Evolutionary conservation across 2,888 invertebrate species (phyloP), one percentile per base, ranked within the genome.

Genomic region (Lithosia quadra): DNA sequence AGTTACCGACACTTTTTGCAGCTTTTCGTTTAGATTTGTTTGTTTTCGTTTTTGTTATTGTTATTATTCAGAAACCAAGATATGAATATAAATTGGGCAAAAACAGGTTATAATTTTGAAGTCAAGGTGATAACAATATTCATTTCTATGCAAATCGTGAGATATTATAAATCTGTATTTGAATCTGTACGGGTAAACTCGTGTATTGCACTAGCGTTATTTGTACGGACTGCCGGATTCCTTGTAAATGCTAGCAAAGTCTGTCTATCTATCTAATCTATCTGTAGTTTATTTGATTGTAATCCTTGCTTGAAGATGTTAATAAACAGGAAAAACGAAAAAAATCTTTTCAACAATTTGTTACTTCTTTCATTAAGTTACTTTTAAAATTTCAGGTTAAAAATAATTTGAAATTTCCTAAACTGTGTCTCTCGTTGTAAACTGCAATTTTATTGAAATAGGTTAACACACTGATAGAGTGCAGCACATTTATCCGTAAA

Each of bases 1-100:
- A 63, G 36, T 34, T 36, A 21, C 33, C 15, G 22, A 65, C 33
- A 28, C 15, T 65, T 60, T 59, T 55, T 34, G 15, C 4, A 39
- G n/a, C n/a, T 43, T 7, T 58, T 58, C 15, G 57, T 15, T 56
- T 56, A 56, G 15, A 22, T 39, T 58, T 22, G 22, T 39, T 60
- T 22, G 18, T 28, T 61, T 15, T 36, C 18, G 2, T 34, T 21
- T 34, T 10, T 36, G 34, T 21, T 55, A 53, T 43, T 53, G 21
- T 53, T 53, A n/a, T 53, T 53, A 1, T 53, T 43, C 43, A 43
- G 18, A 39, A 39, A 43, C 7, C 18, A 43, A 43, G 7, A 8
- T 49, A 49, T 49, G 49, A 49, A 49, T 49, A 49, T 49, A 49
- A 49, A 49, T 49, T 49, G 9, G 7, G 18, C 7, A 13, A 15